Evolutionary conservation across 2,113 vertebrate species (phyloP).

Genomic region (sheep (Ovis aries)): DNA sequence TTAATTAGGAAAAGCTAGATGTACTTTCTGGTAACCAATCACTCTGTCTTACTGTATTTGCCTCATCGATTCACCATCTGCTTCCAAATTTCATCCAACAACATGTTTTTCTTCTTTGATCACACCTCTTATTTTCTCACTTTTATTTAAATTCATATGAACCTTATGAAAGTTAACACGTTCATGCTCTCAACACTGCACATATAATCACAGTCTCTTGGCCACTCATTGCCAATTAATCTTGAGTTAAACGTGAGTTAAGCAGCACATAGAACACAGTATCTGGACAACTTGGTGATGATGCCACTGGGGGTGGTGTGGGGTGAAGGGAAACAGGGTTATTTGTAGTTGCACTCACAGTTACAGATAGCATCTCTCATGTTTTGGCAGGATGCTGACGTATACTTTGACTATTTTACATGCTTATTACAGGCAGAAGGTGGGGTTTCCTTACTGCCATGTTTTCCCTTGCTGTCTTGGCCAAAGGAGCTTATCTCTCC

Average conservation of each 20-base stretch:
- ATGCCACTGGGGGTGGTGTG: background rate
- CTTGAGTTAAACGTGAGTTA: background rate
- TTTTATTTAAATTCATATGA: constrained; percentile 53
- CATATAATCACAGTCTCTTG: background rate
- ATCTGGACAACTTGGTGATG: background rate
- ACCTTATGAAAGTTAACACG: constrained; percentile 26
- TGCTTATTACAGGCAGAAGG: background rate
- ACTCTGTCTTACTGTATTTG: constrained; percentile 45
- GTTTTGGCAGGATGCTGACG: background rate
- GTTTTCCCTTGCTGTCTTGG: background rate
- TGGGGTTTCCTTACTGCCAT: background rate
- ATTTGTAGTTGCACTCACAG: background rate
- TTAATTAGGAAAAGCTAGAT: constrained; percentile 54
- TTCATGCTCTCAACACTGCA: background rate
- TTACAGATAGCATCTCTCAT: background rate
- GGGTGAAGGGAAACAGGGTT: background rate
- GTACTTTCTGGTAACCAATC: constrained; percentile 54
- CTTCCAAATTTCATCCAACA: constrained; percentile 66
- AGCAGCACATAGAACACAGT: background rate
- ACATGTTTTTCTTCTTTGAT: constrained; percentile 66
- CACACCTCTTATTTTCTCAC: constrained; percentile 58
- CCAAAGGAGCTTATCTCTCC: background rate
- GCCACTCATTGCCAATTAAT: background rate
- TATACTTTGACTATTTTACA: background rate
- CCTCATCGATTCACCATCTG: constrained; percentile 71